phyloP scores from a whole-genome alignment of 1,140 invertebrate species.

The Atta cephalotes region DNA sequence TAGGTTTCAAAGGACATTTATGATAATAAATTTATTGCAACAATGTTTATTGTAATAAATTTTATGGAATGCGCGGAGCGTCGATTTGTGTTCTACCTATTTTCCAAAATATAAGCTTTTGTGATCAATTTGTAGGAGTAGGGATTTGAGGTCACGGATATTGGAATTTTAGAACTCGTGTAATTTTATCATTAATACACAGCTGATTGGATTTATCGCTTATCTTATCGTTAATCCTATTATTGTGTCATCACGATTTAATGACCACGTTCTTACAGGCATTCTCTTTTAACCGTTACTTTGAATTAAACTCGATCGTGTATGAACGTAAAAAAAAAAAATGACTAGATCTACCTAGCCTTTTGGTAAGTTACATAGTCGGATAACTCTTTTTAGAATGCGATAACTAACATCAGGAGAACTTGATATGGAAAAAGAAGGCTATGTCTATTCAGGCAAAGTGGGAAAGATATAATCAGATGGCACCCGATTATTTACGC shows the following conservation, averaged over 20 bases:
- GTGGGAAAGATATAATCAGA: not conserved
- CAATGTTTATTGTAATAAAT: not conserved
- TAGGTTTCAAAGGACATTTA: not conserved
- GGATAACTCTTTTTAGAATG: not conserved
- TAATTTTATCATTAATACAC: not conserved
- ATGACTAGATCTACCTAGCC: not conserved
- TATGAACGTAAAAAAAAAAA: not conserved
- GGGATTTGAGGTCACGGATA: not conserved
- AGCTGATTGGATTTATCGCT: not conserved
- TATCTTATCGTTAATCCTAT: constrained; percentile 3
- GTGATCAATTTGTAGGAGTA: not conserved
- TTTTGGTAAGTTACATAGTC: not conserved
- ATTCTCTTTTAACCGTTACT: constrained; percentile 5
- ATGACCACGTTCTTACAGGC: not conserved
- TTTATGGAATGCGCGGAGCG: not conserved
- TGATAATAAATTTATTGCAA: not conserved
- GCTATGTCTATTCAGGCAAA: not conserved
- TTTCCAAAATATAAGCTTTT: not conserved
- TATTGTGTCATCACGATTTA: not conserved
- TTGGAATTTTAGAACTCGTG: not conserved
- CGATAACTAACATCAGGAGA: not conserved
- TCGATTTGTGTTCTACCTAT: not conserved
- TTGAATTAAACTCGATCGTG: not conserved
- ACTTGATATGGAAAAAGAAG: not conserved
- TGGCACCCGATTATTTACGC: not conserved